Base-by-base conservation (phyloP, 2,797 vertebrate genomes). In the Avahi laniger region DNA sequence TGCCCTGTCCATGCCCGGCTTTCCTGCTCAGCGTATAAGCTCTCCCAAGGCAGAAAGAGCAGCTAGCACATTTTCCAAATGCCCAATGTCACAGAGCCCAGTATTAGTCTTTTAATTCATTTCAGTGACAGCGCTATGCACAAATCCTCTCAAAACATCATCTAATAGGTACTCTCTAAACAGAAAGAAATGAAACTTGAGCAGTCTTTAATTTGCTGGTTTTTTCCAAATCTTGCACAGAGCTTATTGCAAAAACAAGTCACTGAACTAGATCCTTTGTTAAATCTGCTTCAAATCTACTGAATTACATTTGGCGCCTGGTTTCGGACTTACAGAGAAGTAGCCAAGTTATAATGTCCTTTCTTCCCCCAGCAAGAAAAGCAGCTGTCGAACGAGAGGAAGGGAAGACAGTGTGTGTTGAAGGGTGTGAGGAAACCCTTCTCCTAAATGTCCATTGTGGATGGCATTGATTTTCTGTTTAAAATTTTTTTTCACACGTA, bases 181-280 rank as follows among this genome's bases (percentile, higher is more conserved):
- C n/a, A 95, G 76, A 90, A 69, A 93, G 65, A 57, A 83, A 79
- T 38, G 50, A 89, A 93, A 86, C 18, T 67, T 20, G 20, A 84
- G 57, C 22, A 30, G 38, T 43, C 65, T 96, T 91, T 52, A 54
- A 18, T 67, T 59, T 89, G 59, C 82, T 76, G 13, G 5, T 46
- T 89, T 88, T 88, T 89, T 72, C 73, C 79, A 93, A 76, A 90
- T 76, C 91, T 65, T 57, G 13, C 63, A 57, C n/a, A 61, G 28
- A 59, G 43, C n/a, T 84, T 91, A 88, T 50, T 67, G 69, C 41
- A 75, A 94, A 65, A 96, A 89, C 57, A 82, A 95, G 76, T 57
- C 67, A 79, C 17, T 38, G 69, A 79, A 63, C 28, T 30, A 46
- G 41, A 48, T 28, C 76, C 28, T 91, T 73, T 57, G 59, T 83